phyloP scores from a whole-genome alignment of 2,113 vertebrate genomes.

The Takifugu flavidus region DNA sequence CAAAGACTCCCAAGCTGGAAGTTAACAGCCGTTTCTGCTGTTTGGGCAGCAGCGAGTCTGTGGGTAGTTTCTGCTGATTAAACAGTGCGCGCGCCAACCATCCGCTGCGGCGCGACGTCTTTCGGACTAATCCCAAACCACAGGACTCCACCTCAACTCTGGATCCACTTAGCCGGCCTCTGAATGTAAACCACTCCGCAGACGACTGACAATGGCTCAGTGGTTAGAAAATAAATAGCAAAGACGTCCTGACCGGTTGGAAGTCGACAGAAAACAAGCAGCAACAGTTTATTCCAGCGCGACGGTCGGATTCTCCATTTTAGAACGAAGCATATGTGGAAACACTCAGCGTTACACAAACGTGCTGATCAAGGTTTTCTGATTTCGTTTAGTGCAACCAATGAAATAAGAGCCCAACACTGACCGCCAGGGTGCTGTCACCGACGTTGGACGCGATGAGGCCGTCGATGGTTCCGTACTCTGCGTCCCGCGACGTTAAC shows the following conservation, averaged over 20 bases:
- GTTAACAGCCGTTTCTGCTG: conserved; percentile 6
- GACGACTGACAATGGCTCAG: conserved; percentile 31
- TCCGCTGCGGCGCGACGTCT: conserved; percentile 44
- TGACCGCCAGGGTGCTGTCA: conserved; percentile 95
- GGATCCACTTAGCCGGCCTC: conserved; percentile 58
- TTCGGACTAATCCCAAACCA: conserved; percentile 50
- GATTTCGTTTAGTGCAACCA: not conserved
- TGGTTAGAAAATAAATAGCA: conserved; percentile 40
- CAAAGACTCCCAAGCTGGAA: not conserved
- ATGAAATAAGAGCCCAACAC: conserved; percentile 43
- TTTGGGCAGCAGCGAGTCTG: conserved; percentile 1
- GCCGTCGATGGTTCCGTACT: conserved; percentile 94
- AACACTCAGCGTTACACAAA: too few relatives aligned
- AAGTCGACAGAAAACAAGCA: too few relatives aligned
- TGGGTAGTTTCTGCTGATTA: conserved; percentile 41
- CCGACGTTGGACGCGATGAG: conserved; percentile 97
- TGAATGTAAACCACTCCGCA: conserved; percentile 45
- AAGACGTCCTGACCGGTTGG: not conserved
- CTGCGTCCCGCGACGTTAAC: conserved; percentile 87
- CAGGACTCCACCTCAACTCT: conserved; percentile 69
- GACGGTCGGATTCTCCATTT: too few relatives aligned
- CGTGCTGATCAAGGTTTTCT: not conserved
- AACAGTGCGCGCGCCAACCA: conserved; percentile 42
- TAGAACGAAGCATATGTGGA: too few relatives aligned
- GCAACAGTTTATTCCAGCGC: too few relatives aligned